Evolutionary conservation across 2,113 vertebrate genomes (phyloP).

Genomic region (Pterocles gutturalis): DNA sequence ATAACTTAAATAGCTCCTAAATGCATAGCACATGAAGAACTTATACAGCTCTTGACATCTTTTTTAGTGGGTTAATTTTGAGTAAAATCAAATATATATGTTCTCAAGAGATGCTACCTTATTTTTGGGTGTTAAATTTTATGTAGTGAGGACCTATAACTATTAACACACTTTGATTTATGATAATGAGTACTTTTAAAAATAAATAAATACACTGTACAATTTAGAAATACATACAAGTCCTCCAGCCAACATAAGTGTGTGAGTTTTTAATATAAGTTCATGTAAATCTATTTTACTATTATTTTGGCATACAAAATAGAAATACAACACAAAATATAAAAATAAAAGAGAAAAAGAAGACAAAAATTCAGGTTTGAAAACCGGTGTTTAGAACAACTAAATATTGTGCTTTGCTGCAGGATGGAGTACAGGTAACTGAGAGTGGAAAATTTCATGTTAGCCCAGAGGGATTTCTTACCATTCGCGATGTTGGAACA

Average conservation of each 20-base stretch:
- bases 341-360: neutral
- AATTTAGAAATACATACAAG: neutral
- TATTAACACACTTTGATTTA: neutral
- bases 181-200: neutral
- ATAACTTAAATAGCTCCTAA: neutral
- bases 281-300: neutral
- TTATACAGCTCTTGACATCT: neutral
- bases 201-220: neutral
- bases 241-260: neutral
- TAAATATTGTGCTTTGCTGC: neutral
- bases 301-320: neutral
- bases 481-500: constrained; percentile 90
- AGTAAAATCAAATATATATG: neutral
- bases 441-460: constrained; percentile 98
- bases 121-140: neutral
- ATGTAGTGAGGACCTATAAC: neutral
- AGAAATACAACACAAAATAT: neutral
- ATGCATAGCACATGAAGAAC: neutral
- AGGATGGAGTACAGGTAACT: constrained; percentile 97
- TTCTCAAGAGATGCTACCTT: neutral
- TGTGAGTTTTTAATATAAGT: neutral
- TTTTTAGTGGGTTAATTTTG: neutral
- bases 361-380: neutral
- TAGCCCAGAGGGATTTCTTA: constrained; percentile 89
- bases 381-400: neutral